These are phyloP conservation scores for Colletes latitarsis DNA, from an alignment of 1,140 invertebrate genomes.

Conservation along the genomic window DNA sequence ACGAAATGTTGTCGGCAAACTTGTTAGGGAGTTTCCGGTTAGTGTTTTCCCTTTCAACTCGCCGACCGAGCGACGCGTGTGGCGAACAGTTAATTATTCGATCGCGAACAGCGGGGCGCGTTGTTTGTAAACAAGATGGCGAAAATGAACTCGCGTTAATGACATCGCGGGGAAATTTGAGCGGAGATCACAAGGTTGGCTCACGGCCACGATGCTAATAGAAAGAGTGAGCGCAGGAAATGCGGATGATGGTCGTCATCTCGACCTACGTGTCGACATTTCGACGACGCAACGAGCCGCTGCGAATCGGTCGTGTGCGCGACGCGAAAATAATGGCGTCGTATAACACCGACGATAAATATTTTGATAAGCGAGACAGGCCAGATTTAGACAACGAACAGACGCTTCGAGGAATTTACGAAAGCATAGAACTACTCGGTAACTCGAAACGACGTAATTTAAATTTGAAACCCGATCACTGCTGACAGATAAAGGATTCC, in stretches of 20 bases:
- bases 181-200: slow-evolving; percentile 48
- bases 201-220: slow-evolving; percentile 50
- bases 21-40: no score
- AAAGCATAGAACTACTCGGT: no score
- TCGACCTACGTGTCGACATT: slow-evolving; percentile 24
- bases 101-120: no score
- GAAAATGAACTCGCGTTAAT: slow-evolving; percentile 44
- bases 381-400: no score
- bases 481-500: no score
- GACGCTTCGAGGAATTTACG: no score
- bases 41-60: no score
- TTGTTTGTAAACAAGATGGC: slow-evolving; percentile 29
- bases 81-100: background rate
- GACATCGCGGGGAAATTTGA: slow-evolving; percentile 53
- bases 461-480: no score
- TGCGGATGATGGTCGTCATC: slow-evolving; percentile 48
- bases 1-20: no score
- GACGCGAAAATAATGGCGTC: background rate
- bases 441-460: no score
- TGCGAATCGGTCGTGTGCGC: background rate
- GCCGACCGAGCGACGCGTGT: no score
- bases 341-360: background rate
- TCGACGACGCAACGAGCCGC: background rate
- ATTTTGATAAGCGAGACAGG: no score
- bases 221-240: slow-evolving; percentile 43